These are phyloP conservation scores for Tetranychus piercei DNA, from an alignment of 2,888 invertebrate species.

Conservation along the genomic window DNA sequence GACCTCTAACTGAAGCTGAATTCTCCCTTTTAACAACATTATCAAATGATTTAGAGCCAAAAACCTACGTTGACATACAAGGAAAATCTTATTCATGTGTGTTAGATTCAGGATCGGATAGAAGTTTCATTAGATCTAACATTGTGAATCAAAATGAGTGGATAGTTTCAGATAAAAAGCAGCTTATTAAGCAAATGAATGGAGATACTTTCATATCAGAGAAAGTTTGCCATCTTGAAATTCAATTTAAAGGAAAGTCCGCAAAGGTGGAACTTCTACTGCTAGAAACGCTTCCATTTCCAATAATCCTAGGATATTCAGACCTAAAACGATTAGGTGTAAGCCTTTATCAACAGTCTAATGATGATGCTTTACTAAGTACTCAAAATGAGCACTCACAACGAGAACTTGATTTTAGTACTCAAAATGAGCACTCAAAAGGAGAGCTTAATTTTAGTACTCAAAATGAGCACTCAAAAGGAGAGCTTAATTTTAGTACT, in stretches of 20 bases:
- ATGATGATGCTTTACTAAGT: no score
- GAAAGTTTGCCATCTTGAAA: neutral
- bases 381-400: no score
- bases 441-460: neutral
- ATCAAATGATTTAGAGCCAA: no score
- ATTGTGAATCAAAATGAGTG: neutral
- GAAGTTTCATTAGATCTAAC: neutral
- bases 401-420: no score
- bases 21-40: no score
- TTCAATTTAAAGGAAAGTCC: neutral
- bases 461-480: neutral
- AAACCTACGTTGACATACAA: neutral
- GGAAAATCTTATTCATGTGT: neutral
- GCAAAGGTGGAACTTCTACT: neutral
- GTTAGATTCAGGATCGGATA: slow-evolving; percentile 1
- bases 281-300: no score
- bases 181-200: neutral
- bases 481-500: no score
- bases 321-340: neutral
- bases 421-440: no score
- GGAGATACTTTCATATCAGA: neutral
- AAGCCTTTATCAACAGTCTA: neutral
- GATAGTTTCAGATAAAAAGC: neutral
- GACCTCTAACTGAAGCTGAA: no score
- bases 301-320: neutral